Evolutionary conservation across 2,888 invertebrate species (phyloP), one percentile per base, ranked within the genome.

Genomic region (Caenorhabditis imperialis): DNA sequence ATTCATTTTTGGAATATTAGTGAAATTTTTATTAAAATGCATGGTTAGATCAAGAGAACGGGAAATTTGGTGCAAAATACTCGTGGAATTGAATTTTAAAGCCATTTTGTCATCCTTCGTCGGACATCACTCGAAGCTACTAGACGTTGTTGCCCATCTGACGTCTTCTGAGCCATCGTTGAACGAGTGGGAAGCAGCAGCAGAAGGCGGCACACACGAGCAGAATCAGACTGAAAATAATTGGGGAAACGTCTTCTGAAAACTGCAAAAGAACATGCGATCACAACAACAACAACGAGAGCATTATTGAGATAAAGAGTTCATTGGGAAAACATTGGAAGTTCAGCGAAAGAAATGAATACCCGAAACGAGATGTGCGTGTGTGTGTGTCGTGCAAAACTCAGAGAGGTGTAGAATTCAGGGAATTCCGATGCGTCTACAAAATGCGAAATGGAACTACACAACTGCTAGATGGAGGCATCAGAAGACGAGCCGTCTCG

Each of bases 401-500:
- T 47, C 10, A 10, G 18, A 47, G 25, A 25, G 2, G 4, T 4
- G 12, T 5, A 6, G 47, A 16, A 12, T 35, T 25, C 35, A 10
- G 7, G 12, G n/a, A n/a, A 51, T 35, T 51, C 51, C 51, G 23
- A 51, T 51, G 51, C 23, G 51, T 35, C 51, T 51, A 51, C 35
- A 35, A 27, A 51, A 47, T 54, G 47, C 37, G 54, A 51, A 54
- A 44, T 5, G 3, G n/a, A 38, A 18, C 60, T 40, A 48, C 27
- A 38, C 60, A 38, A 40, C 14, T 22, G n/a, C 35, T 14, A 10
- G 27, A 25, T 22, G 40, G 1, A 8, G n/a, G n/a, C n/a, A 37
- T 40, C 27, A 69, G 33, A 69, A 69, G 45, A 69, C 48, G 25
- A 69, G 27, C 7, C 69, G 69, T 69, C 69, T 44, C 3, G 58